Evolutionary conservation across 2,113 vertebrate species (phyloP).

Genomic region (Poicephalus gulielmi): DNA sequence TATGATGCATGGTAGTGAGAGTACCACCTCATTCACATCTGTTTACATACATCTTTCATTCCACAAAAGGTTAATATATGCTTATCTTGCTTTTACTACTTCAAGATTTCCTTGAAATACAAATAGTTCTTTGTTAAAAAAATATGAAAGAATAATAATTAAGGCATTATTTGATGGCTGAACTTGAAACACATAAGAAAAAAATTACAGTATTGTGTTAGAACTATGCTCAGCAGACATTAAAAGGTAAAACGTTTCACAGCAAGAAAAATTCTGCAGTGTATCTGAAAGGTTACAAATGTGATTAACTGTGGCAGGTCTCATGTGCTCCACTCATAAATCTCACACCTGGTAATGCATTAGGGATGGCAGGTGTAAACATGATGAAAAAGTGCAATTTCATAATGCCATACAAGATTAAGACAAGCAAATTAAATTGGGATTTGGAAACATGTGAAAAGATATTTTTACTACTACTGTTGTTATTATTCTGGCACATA

Average conservation of each 20-base stretch:
- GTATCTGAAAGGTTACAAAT: constrained; percentile 72
- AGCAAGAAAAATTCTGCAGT: constrained; percentile 44
- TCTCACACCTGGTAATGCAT: constrained; percentile 65
- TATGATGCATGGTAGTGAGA: not conserved
- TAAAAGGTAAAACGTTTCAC: constrained; percentile 50
- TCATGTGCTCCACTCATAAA: constrained; percentile 68
- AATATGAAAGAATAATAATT: not conserved
- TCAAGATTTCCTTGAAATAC: not conserved
- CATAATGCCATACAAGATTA: constrained; percentile 34
- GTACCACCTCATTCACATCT: not conserved
- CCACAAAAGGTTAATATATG: not conserved
- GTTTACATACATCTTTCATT: not conserved
- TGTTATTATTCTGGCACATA: not conserved
- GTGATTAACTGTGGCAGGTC: constrained; percentile 72
- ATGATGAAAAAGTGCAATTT: constrained; percentile 55
- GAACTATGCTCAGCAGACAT: constrained; percentile 47
- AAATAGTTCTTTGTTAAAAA: not conserved
- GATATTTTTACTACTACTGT: not conserved
- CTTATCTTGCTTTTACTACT: not conserved
- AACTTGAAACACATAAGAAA: not conserved
- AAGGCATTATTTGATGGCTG: not conserved
- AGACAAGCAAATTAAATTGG: constrained; percentile 27
- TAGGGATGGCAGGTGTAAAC: constrained; percentile 59
- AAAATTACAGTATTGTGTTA: not conserved
- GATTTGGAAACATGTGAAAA: not conserved